Evolutionary conservation across 2,797 vertebrate genomes (phyloP).

Genomic region (Anguilla anguilla): DNA sequence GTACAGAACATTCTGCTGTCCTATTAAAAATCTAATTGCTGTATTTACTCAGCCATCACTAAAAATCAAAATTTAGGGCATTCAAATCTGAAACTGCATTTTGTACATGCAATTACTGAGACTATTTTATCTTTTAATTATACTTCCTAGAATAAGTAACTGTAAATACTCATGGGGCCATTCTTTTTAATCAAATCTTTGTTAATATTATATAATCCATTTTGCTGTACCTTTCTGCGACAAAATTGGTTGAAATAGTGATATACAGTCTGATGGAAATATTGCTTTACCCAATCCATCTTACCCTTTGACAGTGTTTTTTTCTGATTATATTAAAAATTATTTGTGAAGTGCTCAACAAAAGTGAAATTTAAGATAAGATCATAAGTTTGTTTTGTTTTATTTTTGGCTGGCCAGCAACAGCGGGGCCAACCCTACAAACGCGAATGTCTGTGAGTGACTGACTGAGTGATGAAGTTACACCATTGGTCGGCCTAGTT

Average conservation of each 20-base stretch:
- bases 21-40: neutral
- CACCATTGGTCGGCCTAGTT: no score
- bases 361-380: neutral
- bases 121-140: neutral
- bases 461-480: no score
- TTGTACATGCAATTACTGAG: neutral
- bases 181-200: neutral
- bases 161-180: neutral
- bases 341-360: neutral
- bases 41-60: neutral
- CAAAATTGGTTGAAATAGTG: neutral
- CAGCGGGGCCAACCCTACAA: no score
- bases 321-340: neutral
- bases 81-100: neutral
- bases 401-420: no score
- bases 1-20: neutral
- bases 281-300: neutral
- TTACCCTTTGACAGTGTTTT: neutral
- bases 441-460: no score
- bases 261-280: neutral
- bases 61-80: neutral
- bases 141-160: neutral
- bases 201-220: neutral
- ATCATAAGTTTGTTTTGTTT: no score
- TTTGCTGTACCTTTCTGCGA: neutral